These are phyloP conservation scores for Drosophila serrata DNA, from an alignment of 1,140 invertebrate species.

Conservation along the genomic window DNA sequence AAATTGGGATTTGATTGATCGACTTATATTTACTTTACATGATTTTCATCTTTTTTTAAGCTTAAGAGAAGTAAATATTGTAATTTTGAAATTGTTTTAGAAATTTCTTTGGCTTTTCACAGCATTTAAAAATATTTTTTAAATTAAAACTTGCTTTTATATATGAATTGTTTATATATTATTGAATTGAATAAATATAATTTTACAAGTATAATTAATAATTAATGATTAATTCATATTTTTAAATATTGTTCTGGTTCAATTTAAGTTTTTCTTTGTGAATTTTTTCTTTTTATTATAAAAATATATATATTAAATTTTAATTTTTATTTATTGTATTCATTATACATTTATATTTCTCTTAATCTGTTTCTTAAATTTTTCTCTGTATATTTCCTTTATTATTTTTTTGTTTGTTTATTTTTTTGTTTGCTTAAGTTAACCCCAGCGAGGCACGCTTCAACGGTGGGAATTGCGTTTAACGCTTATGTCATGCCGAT, in stretches of 20 bases:
- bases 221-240: not conserved
- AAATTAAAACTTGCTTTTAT: too few species aligned
- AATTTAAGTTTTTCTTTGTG: not conserved
- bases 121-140: not conserved
- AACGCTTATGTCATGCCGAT: constrained; percentile 60
- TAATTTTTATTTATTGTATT: not conserved
- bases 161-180: too few species aligned
- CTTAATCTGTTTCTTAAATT: not conserved
- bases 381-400: not conserved
- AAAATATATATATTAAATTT: not conserved
- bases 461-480: constrained; percentile 49
- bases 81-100: not conserved
- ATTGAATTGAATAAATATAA: too few species aligned
- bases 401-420: constrained; percentile 6
- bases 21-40: too few species aligned
- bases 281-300: not conserved
- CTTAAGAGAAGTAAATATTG: not conserved
- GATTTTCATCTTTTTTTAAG: not conserved
- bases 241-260: not conserved
- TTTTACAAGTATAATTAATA: not conserved
- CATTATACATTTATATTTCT: not conserved
- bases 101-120: too few species aligned
- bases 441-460: constrained; percentile 39
- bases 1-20: too few species aligned
- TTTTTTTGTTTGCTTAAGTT: constrained; percentile 10